phyloP scores from a whole-genome alignment of 2,113 vertebrate genomes.

The Stercorarius parasiticus region DNA sequence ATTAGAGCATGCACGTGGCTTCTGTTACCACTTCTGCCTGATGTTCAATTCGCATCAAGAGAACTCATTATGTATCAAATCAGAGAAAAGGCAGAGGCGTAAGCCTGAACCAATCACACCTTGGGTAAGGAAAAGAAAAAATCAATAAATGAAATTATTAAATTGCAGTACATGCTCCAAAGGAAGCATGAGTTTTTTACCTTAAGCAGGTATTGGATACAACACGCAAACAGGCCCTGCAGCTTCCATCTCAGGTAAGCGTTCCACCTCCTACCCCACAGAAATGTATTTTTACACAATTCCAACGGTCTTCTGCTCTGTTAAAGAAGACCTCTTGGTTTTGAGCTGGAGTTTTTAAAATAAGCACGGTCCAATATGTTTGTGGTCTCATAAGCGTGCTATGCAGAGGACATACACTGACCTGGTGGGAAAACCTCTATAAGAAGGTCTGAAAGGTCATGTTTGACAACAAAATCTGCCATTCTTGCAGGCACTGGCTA shows the following conservation, averaged over 20 bases:
- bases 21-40: background rate
- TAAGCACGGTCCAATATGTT: rapidly evolving
- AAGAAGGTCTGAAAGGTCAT: background rate
- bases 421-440: background rate
- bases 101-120: background rate
- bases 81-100: background rate
- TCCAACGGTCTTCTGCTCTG: background rate
- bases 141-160: background rate
- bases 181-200: background rate
- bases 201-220: background rate
- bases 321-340: background rate
- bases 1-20: background rate
- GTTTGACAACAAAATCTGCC: background rate
- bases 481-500: background rate
- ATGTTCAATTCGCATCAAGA: background rate
- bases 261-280: background rate
- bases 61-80: background rate
- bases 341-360: background rate
- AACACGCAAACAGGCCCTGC: background rate
- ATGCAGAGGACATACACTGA: background rate
- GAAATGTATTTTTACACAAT: background rate
- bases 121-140: background rate
- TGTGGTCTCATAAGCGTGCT: background rate
- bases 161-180: background rate
- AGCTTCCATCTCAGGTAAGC: background rate